These are phyloP conservation scores for Punctoribates punctum DNA, from an alignment of 2,888 invertebrate species.

Conservation along the genomic window DNA sequence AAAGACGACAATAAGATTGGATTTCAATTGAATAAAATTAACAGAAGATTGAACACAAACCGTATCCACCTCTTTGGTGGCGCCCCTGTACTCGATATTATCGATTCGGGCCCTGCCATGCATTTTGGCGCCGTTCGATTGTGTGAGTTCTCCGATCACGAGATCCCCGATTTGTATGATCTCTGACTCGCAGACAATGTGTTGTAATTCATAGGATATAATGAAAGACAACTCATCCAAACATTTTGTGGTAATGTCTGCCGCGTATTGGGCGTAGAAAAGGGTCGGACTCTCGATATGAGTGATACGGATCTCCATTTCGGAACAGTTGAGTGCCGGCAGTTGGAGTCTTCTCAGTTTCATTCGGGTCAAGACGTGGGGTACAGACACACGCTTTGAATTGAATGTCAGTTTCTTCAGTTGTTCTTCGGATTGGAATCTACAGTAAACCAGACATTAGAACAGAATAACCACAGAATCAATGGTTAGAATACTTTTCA, in stretches of 20 bases:
- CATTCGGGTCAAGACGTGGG: not conserved
- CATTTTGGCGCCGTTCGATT: not conserved
- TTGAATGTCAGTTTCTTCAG: not conserved
- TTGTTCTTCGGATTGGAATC: not conserved
- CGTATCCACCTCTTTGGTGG: not conserved
- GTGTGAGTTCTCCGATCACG: not conserved
- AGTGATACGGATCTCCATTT: slow-evolving; percentile 19
- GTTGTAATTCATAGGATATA: not conserved
- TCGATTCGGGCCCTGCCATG: slow-evolving; percentile 5
- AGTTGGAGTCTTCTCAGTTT: not conserved
- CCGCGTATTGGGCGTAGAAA: slow-evolving; percentile 66
- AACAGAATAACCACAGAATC: not conserved
- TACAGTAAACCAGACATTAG: not conserved
- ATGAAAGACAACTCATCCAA: not conserved
- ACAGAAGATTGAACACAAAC: not conserved
- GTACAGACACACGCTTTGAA: not conserved
- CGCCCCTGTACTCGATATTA: not conserved
- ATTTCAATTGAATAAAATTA: not conserved
- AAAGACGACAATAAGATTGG: not conserved
- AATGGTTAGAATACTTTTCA: not conserved
- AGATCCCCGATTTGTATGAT: not conserved
- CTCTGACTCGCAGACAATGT: not conserved
- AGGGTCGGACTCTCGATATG: slow-evolving; percentile 54
- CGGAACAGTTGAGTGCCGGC: slow-evolving; percentile 21
- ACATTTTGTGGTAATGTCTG: slow-evolving; percentile 51